Evolutionary conservation across 1,140 invertebrate species (phyloP).

Genomic region (Mamestra configurata): DNA sequence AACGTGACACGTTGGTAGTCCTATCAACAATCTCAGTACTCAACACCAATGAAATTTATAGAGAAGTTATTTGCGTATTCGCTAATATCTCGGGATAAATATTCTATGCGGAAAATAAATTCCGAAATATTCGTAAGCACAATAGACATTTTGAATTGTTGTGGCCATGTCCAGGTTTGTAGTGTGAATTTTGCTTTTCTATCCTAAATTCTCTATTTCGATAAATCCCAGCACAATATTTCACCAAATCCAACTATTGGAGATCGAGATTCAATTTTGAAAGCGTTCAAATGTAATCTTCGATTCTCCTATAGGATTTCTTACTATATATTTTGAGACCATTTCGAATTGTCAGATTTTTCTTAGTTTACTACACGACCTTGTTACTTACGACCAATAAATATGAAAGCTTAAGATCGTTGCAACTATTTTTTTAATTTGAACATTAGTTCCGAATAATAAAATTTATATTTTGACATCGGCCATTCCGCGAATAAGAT

Average conservation of each 20-base stretch:
- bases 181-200: conserved; percentile 5
- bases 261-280: background rate
- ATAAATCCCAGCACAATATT: conserved; percentile 30
- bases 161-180: background rate
- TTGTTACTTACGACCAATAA: background rate
- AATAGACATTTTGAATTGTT: background rate
- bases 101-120: conserved; percentile 2
- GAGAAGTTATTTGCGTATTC: background rate
- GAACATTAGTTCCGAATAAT: background rate
- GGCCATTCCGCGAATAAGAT: background rate
- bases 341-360: background rate
- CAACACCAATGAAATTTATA: conserved; percentile 14
- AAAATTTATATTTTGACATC: background rate
- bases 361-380: background rate
- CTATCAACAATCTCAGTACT: conserved; percentile 26
- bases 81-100: background rate
- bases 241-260: background rate
- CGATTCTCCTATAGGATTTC: background rate
- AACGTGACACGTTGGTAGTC: background rate
- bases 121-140: background rate
- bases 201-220: background rate
- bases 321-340: background rate
- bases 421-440: background rate
- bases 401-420: background rate
- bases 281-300: conserved; percentile 3